Evolutionary conservation across 2,113 vertebrate species (phyloP).

Genomic region (Micromys minutus): DNA sequence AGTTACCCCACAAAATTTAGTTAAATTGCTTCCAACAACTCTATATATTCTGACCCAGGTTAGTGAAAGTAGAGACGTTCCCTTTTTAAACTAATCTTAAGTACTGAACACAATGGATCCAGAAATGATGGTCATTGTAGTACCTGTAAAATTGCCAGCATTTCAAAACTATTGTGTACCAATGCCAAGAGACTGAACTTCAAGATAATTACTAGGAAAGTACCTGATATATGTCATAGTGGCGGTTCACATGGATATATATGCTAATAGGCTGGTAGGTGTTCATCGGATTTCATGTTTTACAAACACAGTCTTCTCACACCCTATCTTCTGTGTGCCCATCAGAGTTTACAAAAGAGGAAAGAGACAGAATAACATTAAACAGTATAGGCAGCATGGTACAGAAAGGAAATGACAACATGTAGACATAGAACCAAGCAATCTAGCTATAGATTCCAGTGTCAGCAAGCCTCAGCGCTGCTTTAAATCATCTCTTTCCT

Average conservation of each 20-base stretch:
- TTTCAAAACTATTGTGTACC: background rate
- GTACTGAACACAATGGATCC: background rate
- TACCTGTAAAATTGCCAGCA: background rate
- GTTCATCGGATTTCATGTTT: background rate
- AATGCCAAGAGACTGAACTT: background rate
- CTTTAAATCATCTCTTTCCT: background rate
- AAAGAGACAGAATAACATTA: constrained; percentile 4
- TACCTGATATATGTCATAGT: background rate
- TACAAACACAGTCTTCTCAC: background rate
- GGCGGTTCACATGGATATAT: background rate
- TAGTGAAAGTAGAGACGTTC: background rate
- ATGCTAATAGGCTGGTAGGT: background rate
- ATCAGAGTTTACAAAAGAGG: background rate
- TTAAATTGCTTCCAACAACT: background rate
- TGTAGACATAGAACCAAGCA: background rate
- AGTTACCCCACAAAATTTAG: background rate
- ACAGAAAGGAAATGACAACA: background rate
- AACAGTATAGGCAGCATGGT: background rate
- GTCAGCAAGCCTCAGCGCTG: background rate
- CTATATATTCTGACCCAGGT: background rate
- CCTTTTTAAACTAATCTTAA: background rate
- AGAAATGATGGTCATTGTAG: background rate
- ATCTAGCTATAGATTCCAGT: background rate
- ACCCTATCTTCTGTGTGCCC: background rate
- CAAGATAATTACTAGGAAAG: background rate